phyloP scores from a whole-genome alignment of 2,888 invertebrate species.

The Elegia similella region DNA sequence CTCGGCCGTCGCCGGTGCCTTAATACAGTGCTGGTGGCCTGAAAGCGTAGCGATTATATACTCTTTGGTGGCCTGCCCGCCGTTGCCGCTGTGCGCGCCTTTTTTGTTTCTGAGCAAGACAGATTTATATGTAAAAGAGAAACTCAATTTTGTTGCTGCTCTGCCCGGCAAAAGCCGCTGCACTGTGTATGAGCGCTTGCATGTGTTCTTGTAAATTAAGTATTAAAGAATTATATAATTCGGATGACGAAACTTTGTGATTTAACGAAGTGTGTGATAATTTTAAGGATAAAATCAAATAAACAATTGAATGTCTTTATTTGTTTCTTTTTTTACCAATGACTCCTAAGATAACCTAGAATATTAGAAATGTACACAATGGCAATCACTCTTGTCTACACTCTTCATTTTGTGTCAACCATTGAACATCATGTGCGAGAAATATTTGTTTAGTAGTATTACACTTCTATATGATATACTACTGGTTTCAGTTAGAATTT shows the following conservation, averaged over 20 bases:
- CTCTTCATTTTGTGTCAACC: background rate
- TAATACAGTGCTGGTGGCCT: no score
- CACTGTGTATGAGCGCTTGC: no score
- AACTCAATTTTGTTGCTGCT: no score
- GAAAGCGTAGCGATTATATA: no score
- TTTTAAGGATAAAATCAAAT: slow-evolving; percentile 10
- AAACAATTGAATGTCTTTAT: slow-evolving; percentile 12
- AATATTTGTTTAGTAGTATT: background rate
- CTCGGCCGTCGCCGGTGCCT: no score
- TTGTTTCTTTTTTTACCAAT: slow-evolving; percentile 7
- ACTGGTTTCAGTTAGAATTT: background rate
- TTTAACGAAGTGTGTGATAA: slow-evolving; percentile 5
- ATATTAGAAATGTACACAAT: slow-evolving; percentile 12
- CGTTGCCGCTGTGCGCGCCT: no score
- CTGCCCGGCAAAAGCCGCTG: no score
- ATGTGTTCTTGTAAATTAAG: no score
- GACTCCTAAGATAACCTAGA: background rate
- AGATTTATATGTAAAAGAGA: no score
- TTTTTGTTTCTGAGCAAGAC: no score
- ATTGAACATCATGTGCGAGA: background rate
- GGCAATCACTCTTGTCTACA: slow-evolving; percentile 1
- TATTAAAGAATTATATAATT: no score
- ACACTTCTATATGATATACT: background rate
- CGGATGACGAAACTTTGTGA: background rate
- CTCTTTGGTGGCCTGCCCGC: no score